A percentile compares a stretch with the other conserved stretches of the same genome.
Conservation (phyloP, 2,797 vertebrate species). For the Girardinus metallicus region DNA sequence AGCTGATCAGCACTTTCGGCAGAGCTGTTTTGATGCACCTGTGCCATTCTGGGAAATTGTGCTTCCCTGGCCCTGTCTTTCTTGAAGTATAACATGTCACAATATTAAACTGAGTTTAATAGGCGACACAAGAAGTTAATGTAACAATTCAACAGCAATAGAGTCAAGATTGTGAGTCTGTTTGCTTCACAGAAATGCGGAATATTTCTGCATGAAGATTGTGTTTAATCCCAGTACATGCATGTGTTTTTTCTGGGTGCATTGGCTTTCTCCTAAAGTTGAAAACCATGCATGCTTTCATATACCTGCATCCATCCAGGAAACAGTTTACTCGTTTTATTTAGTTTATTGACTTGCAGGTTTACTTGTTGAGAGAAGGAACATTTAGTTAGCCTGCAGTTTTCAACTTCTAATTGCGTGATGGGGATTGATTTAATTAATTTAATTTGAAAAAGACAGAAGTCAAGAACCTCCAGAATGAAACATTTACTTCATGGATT, state of each 20-base stretch:
- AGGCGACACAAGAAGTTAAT: background rate
- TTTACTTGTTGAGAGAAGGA: background rate
- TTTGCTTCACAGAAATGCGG: background rate
- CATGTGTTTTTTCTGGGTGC: background rate
- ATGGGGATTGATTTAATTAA: background rate
- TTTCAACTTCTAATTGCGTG: background rate
- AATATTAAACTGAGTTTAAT: conserved; percentile 4
- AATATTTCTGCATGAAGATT: background rate
- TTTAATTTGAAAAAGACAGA: background rate
- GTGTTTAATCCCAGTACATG: background rate
- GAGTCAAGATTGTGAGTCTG: background rate
- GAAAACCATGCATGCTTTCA: background rate
- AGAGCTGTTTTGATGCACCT: background rate
- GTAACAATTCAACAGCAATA: background rate
- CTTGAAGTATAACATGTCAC: background rate
- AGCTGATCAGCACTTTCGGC: conserved; percentile 6
- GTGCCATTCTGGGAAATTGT: background rate
- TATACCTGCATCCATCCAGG: background rate
- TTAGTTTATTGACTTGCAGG: background rate
- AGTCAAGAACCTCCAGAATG: background rate
- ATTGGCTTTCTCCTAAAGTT: background rate
- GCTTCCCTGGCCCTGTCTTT: background rate
- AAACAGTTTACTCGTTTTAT: background rate
- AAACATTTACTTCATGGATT: background rate
- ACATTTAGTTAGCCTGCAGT: background rate